Conservation (phyloP, 2,797 vertebrate species). For the Macrochelys suwanniensis region DNA sequence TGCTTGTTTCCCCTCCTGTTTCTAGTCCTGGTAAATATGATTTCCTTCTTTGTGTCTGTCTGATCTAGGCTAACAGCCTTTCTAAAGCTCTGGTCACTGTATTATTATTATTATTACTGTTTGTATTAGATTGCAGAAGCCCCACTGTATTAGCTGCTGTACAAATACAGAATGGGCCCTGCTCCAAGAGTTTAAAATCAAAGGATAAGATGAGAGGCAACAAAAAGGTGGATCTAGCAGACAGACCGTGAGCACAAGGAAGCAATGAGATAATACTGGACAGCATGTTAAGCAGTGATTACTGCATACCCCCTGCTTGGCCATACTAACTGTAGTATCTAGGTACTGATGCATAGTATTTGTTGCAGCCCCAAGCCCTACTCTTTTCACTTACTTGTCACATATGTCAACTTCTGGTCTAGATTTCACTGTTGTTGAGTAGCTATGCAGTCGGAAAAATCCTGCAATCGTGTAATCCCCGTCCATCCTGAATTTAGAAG, state of each 20-base stretch:
- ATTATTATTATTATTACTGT: background rate
- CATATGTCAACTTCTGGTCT: slow-evolving; percentile 52
- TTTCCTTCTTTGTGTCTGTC: background rate
- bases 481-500: slow-evolving; percentile 18
- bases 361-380: background rate
- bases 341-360: background rate
- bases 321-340: background rate
- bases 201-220: background rate
- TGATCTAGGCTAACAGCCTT: background rate
- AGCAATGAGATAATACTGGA: background rate
- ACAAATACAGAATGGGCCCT: background rate
- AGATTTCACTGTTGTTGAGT: background rate
- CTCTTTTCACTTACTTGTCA: slow-evolving; percentile 58
- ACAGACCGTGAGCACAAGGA: background rate
- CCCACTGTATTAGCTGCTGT: background rate
- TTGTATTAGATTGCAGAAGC: background rate
- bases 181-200: background rate
- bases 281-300: background rate
- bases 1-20: background rate
- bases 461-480: slow-evolving; percentile 66
- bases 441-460: slow-evolving; percentile 57
- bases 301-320: background rate
- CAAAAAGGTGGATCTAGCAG: background rate
- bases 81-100: background rate
- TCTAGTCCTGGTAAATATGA: background rate